These are phyloP conservation scores for Pristionchus entomophagus DNA, from an alignment of 2,888 invertebrate species.

Conservation along the genomic window DNA sequence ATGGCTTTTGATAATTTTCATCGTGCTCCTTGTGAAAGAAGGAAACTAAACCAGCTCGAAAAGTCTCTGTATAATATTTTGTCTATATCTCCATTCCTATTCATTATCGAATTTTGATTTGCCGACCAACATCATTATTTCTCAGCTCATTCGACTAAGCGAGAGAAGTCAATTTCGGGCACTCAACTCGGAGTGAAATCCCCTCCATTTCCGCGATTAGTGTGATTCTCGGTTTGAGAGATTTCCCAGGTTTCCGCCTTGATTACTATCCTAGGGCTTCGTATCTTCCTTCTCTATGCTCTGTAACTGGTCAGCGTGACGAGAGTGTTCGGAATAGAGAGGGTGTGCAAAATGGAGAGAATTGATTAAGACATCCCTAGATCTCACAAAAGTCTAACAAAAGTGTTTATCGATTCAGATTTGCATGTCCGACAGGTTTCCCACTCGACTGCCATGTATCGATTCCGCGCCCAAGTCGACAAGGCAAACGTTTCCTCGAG, in stretches of 20 bases:
- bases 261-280: background rate
- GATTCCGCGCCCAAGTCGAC: no score
- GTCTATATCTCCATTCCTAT: no score
- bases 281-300: background rate
- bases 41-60: background rate
- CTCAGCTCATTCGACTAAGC: slow-evolving; percentile 3
- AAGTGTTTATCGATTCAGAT: background rate
- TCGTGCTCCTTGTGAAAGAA: background rate
- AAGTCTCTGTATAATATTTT: no score
- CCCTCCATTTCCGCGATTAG: slow-evolving; percentile 10
- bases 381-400: background rate
- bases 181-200: background rate
- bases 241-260: background rate
- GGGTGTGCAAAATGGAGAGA: background rate
- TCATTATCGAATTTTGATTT: no score
- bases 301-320: no score
- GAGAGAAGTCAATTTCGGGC: background rate
- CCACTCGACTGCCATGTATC: no score
- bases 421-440: no score
- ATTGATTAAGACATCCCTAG: no score
- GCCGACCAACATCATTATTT: background rate
- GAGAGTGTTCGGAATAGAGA: no score
- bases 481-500: no score
- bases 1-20: no score
- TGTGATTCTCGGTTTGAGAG: background rate